Percentiles rank a stretch among this genome's conserved stretches.
Evolutionary conservation across 2,797 vertebrate species (phyloP).

Genomic region (Pseudomugil gertrudae): DNA sequence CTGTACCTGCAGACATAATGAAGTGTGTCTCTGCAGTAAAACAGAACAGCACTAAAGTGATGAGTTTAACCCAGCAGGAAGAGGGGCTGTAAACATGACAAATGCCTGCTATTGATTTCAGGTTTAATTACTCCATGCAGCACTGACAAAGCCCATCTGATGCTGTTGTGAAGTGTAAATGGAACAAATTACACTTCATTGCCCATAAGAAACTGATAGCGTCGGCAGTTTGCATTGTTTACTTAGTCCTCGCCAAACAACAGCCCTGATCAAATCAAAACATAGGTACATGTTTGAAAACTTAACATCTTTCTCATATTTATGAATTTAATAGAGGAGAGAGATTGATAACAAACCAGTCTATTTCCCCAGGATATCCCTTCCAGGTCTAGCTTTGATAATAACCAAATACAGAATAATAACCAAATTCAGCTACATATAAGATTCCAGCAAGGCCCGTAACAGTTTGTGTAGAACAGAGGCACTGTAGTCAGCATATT

Average conservation of each 20-base stretch:
- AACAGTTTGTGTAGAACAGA: constrained; percentile 19
- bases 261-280: constrained; percentile 95
- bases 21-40: constrained; percentile 99
- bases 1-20: constrained; percentile 99
- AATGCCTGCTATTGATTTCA: constrained; percentile 99
- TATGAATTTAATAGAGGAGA: constrained; percentile 10
- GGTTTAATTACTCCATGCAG: constrained; percentile 99
- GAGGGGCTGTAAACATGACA: constrained; percentile 99
- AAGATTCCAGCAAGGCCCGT: constrained; percentile 30
- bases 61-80: constrained; percentile 99
- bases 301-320: constrained; percentile 12
- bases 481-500: constrained; percentile 58
- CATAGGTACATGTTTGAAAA: constrained; percentile 68
- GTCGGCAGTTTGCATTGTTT: constrained; percentile 99
- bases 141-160: constrained; percentile 99
- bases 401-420: constrained; percentile 8
- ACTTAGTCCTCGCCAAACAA: constrained; percentile 94
- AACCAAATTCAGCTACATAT: constrained; percentile 2
- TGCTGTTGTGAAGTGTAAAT: constrained; percentile 99
- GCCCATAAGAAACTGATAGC: constrained; percentile 99
- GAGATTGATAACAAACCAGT: constrained; percentile 14
- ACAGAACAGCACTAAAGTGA: constrained; percentile 99
- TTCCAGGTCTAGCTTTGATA: constrained; percentile 10
- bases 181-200: constrained; percentile 99
- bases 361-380: constrained; percentile 14